Conservation (phyloP, 1,140 invertebrate genomes). For the Saccostrea glomerata region DNA sequence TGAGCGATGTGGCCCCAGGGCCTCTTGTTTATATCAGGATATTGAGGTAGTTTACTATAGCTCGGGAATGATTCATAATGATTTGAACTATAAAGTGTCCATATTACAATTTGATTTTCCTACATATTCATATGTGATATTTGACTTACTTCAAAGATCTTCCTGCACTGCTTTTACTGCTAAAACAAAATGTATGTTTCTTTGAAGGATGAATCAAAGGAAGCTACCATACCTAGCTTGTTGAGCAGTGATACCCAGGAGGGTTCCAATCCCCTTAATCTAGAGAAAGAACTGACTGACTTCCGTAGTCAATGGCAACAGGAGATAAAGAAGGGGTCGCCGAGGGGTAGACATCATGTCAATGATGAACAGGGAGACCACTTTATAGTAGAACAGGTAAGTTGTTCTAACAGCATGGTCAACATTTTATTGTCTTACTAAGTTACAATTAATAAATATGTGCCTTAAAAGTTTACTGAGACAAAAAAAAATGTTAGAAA, state of each 20-base stretch:
- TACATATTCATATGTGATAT: too few species aligned
- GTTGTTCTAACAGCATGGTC: background rate
- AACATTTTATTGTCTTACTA: too few species aligned
- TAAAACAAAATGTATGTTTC: background rate
- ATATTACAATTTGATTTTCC: too few species aligned
- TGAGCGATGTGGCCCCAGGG: too few species aligned
- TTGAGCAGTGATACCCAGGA: slow-evolving; percentile 10
- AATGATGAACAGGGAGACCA: slow-evolving; percentile 45
- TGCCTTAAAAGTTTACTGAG: too few species aligned
- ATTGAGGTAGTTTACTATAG: too few species aligned
- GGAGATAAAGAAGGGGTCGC: slow-evolving; percentile 61
- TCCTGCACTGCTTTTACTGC: too few species aligned
- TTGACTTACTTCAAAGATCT: too few species aligned
- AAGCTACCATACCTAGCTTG: slow-evolving; percentile 11
- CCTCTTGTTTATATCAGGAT: background rate
- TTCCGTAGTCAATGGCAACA: slow-evolving; percentile 74
- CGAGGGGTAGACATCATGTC: slow-evolving; percentile 1
- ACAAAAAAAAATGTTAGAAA: too few species aligned
- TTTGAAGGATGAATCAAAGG: background rate
- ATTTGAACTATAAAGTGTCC: too few species aligned
- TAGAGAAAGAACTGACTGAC: slow-evolving; percentile 66
- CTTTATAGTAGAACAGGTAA: slow-evolving; percentile 35
- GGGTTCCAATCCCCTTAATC: slow-evolving; percentile 51
- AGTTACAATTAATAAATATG: too few species aligned
- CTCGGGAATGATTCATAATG: too few species aligned